A percentile compares a stretch with the other conserved stretches of the same genome.
Evolutionary conservation across 2,113 vertebrate genomes (phyloP).

Genomic region (Geothlypis trichas): DNA sequence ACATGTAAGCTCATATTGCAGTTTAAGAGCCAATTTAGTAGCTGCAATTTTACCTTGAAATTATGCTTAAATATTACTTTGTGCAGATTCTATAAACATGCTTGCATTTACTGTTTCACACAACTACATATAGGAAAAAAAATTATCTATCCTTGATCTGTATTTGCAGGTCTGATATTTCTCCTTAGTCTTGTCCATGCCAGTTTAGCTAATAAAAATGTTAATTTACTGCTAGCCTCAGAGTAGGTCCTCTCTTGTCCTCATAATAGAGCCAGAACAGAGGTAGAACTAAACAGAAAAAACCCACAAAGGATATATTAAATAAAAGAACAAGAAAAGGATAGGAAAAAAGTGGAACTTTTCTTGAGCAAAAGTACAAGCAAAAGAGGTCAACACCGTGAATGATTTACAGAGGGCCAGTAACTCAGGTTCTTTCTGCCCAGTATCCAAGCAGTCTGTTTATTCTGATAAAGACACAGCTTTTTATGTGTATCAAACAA

Average conservation of each 20-base stretch:
- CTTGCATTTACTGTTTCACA: neutral
- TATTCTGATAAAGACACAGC: neutral
- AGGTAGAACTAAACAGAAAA: neutral
- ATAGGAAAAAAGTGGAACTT: neutral
- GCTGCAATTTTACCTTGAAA: neutral
- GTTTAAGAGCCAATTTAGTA: neutral
- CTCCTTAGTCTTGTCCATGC: neutral
- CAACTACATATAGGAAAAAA: neutral
- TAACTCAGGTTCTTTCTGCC: neutral
- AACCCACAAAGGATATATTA: neutral
- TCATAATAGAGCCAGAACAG: neutral
- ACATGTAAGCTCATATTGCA: neutral
- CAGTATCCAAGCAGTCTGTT: neutral
- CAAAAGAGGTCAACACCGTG: neutral
- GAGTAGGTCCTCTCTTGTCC: neutral
- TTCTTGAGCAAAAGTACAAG: neutral
- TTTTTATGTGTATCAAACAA: neutral
- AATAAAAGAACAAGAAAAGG: neutral
- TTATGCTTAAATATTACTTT: neutral
- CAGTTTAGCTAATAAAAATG: neutral
- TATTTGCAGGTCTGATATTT: neutral
- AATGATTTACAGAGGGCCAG: neutral
- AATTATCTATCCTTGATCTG: neutral
- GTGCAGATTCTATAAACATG: neutral
- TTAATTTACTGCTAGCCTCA: neutral